phyloP scores from a whole-genome alignment of 1,140 invertebrate species.

The Microvelia longipes region DNA sequence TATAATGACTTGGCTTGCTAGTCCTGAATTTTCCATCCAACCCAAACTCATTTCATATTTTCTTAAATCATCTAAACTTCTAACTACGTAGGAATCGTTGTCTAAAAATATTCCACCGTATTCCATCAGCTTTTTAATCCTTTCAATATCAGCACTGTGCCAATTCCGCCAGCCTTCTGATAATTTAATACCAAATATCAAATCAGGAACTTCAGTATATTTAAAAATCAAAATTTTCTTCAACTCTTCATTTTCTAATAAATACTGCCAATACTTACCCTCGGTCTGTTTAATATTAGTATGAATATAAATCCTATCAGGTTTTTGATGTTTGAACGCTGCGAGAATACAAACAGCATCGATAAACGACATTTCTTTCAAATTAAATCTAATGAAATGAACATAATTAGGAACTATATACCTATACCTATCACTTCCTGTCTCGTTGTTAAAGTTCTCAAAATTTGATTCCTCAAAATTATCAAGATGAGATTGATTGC shows the following conservation, averaged over 20 bases:
- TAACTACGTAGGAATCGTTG: constrained; percentile 16
- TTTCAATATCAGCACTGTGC: constrained; percentile 14
- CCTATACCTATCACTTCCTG: constrained; percentile 11
- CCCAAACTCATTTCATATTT: constrained; percentile 30
- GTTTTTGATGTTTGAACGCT: constrained; percentile 19
- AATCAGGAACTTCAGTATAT: constrained; percentile 14
- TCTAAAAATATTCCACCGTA: constrained; percentile 20
- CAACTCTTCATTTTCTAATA: neutral
- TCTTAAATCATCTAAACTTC: constrained; percentile 14
- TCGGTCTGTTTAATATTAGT: constrained; percentile 12
- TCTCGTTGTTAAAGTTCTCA: constrained; percentile 19
- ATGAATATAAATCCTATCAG: constrained; percentile 20
- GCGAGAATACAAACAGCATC: constrained; percentile 17
- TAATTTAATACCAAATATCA: constrained; percentile 22
- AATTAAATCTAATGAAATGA: constrained; percentile 17
- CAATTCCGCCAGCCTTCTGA: constrained; percentile 1
- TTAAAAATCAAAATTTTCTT: constrained; percentile 2
- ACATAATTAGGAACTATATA: constrained; percentile 21
- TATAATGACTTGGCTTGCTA: constrained; percentile 20
- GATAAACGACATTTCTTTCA: constrained; percentile 9
- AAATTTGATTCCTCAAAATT: constrained; percentile 8
- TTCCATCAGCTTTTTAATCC: constrained; percentile 15
- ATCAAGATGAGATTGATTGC: neutral
- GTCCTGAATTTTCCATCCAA: constrained; percentile 19
- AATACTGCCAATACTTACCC: constrained; percentile 6